Evolutionary conservation across 2,113 vertebrate genomes (phyloP).

Genomic region (Craseonycteris thonglongyai): DNA sequence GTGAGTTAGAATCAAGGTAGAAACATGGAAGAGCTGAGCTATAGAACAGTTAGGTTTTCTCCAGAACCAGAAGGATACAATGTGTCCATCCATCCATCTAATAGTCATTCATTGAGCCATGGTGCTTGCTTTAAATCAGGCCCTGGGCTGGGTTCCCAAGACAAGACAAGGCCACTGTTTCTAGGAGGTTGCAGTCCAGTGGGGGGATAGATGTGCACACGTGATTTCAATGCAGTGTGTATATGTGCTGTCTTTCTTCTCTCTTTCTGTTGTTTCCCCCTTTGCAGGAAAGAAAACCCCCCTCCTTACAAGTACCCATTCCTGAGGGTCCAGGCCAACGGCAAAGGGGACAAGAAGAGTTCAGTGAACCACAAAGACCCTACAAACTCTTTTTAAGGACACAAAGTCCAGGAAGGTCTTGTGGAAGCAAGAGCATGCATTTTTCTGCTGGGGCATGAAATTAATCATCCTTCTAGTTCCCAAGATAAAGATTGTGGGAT

Average conservation of each 20-base stretch:
- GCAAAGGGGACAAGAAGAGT: constrained; percentile 79
- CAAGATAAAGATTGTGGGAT: constrained; percentile 63
- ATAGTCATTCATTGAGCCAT: neutral
- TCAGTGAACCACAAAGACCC: constrained; percentile 73
- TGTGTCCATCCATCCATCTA: neutral
- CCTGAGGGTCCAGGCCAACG: constrained; percentile 62
- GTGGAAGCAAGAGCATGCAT: neutral
- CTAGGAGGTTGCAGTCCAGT: neutral
- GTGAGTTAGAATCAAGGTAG: neutral
- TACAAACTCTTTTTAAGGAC: constrained; percentile 45
- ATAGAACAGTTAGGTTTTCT: neutral
- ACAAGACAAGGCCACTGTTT: neutral
- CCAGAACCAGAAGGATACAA: neutral
- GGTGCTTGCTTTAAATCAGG: neutral
- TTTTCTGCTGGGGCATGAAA: constrained; percentile 48
- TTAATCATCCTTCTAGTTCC: constrained; percentile 33
- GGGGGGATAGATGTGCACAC: constrained; percentile 13
- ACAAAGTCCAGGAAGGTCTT: neutral
- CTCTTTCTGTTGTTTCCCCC: constrained; percentile 67
- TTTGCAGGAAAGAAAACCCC: constrained; percentile 80
- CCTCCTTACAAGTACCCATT: constrained; percentile 68
- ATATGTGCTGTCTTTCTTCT: constrained; percentile 50
- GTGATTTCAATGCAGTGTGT: neutral
- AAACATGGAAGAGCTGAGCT: neutral
- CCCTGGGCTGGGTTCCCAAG: neutral